Conservation (phyloP, 2,888 invertebrate species). For the Tetragnatha montana region DNA sequence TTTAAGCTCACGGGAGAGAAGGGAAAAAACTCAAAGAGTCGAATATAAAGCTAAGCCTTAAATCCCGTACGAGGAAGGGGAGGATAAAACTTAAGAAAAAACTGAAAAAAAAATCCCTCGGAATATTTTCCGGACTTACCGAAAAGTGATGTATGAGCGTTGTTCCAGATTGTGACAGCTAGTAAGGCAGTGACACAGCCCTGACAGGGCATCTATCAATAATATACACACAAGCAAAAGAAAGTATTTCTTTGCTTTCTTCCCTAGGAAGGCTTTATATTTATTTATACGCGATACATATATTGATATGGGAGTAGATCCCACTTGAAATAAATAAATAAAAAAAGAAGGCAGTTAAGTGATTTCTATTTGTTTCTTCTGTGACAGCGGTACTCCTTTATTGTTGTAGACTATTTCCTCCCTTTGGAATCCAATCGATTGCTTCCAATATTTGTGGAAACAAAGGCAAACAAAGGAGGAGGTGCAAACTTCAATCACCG, state of each 20-base stretch:
- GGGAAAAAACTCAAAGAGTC: conserved; percentile 35
- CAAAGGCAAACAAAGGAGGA: neutral
- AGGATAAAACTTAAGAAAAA: conserved; percentile 10
- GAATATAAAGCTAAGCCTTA: conserved; percentile 41
- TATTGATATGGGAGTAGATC: conserved; percentile 14
- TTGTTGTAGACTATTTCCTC: conserved; percentile 20
- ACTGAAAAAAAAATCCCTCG: conserved; percentile 4
- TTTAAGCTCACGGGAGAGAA: conserved; percentile 37
- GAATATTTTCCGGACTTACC: conserved; percentile 61
- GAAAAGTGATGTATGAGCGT: conserved; percentile 62
- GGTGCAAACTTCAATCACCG: neutral
- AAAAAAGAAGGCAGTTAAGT: conserved; percentile 39
- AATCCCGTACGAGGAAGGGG: conserved; percentile 41
- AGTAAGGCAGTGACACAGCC: conserved; percentile 56
- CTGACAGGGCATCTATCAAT: conserved; percentile 58
- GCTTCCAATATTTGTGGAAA: neutral
- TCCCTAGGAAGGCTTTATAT: neutral
- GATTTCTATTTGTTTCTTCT: conserved; percentile 34
- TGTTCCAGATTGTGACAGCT: conserved; percentile 60
- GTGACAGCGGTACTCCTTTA: conserved; percentile 2
- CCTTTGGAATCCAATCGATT: neutral
- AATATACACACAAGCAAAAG: conserved; percentile 46
- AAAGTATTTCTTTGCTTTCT: conserved; percentile 18
- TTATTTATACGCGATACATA: conserved; percentile 28
- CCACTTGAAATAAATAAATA: neutral